Evolutionary conservation across 2,797 vertebrate species (phyloP).

Genomic region (Lepilemur septentrionalis): DNA sequence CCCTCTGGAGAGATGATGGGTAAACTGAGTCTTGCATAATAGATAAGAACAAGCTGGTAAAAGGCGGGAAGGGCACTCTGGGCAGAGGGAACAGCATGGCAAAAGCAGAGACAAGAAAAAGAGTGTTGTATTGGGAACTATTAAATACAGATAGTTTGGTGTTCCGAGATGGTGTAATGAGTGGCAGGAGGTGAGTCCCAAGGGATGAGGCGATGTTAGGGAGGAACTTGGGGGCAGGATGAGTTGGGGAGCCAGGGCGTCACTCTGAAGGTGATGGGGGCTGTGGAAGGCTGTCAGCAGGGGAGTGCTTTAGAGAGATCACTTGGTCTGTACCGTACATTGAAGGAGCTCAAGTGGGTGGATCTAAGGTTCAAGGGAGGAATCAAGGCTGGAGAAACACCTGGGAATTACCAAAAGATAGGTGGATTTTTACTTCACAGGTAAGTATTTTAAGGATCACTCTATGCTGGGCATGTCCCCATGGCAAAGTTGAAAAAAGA

Average conservation of each 20-base stretch:
- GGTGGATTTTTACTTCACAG: not conserved
- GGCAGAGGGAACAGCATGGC: not conserved
- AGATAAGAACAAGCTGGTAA: not conserved
- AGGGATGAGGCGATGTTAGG: not conserved
- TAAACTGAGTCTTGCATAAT: not conserved
- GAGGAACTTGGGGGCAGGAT: not conserved
- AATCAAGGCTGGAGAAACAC: not conserved
- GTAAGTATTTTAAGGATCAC: not conserved
- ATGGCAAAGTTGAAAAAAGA: not conserved
- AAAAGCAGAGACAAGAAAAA: not conserved
- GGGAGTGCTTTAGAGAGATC: not conserved
- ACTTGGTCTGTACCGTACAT: not conserved
- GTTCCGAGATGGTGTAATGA: not conserved
- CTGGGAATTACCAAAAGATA: not conserved
- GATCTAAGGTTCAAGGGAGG: not conserved
- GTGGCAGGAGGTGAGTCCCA: not conserved
- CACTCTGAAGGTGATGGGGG: not conserved
- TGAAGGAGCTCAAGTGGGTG: not conserved
- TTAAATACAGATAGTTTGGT: not conserved
- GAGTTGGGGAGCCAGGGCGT: rapidly evolving
- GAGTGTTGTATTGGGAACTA: rapidly evolving
- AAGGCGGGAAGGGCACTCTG: not conserved
- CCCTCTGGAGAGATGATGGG: not conserved
- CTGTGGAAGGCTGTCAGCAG: not conserved
- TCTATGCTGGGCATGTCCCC: not conserved